These are phyloP conservation scores for Dromococcyx pavoninus DNA, from an alignment of 2,797 vertebrate species.

Conservation along the genomic window DNA sequence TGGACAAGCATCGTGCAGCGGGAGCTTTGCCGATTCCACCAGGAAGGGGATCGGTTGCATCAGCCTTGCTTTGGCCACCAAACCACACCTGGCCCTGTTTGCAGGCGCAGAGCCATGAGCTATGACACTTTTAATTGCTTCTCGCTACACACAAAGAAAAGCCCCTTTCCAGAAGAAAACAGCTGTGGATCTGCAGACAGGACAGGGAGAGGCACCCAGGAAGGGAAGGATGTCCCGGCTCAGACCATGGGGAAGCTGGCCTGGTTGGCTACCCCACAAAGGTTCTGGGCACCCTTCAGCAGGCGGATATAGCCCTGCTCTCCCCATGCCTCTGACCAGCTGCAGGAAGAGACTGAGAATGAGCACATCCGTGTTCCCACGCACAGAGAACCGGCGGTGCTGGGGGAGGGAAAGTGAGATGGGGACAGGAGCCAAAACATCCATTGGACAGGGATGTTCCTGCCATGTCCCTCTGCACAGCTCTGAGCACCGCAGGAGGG, in stretches of 20 bases:
- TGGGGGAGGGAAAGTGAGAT: fast-evolving
- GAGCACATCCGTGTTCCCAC: too few relatives aligned
- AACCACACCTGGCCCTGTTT: fast-evolving
- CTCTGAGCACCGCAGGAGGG: background rate
- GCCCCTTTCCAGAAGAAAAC: background rate
- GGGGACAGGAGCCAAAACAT: background rate
- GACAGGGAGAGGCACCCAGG: fast-evolving
- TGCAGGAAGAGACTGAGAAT: background rate
- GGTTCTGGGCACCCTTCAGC: background rate
- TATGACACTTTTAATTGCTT: background rate
- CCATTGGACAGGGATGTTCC: background rate
- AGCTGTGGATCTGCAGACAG: fast-evolving
- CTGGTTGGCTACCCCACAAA: slow-evolving; percentile 34
- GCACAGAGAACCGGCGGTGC: fast-evolving
- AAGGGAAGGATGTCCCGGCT: background rate
- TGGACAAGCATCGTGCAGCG: fast-evolving
- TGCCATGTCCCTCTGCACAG: background rate
- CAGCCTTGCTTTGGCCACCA: background rate
- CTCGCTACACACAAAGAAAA: background rate
- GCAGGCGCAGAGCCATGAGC: background rate
- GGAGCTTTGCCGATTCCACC: background rate
- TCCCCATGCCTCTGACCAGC: slow-evolving; percentile 22
- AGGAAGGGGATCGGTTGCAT: background rate
- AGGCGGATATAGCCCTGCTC: slow-evolving; percentile 37
- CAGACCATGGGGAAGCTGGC: slow-evolving; percentile 20